A percentile compares a stretch with the other conserved stretches of the same genome.
phyloP scores from a whole-genome alignment of 2,797 vertebrate genomes.

The Argentina silus region DNA sequence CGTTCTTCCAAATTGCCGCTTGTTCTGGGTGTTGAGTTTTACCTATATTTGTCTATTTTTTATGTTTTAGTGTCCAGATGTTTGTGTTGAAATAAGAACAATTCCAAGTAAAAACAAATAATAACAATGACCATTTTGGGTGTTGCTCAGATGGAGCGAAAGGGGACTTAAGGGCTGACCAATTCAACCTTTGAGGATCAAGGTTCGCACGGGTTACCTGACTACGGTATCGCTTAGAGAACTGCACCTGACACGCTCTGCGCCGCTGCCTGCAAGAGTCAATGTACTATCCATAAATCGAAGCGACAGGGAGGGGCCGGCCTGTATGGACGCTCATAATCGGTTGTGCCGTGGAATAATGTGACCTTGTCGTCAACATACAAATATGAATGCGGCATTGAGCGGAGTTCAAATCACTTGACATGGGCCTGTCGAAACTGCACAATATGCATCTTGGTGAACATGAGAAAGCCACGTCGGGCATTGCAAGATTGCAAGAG shows the following conservation, averaged over 20 bases:
- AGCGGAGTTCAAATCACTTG: not conserved
- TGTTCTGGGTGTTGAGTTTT: no score
- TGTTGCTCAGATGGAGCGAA: not conserved
- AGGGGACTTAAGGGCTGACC: not conserved
- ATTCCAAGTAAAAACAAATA: no score
- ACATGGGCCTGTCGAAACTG: not conserved
- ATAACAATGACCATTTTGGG: not conserved
- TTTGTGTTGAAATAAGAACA: no score
- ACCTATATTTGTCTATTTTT: no score
- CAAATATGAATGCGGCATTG: not conserved
- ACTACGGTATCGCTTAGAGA: not conserved
- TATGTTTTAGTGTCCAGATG: no score
- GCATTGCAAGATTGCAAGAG: not conserved
- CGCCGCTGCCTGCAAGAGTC: not conserved
- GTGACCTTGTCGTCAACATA: not conserved
- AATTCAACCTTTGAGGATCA: not conserved
- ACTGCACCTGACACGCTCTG: slow-evolving; percentile 6
- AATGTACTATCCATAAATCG: slow-evolving; percentile 19
- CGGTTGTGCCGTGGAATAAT: slow-evolving; percentile 4
- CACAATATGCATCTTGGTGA: not conserved
- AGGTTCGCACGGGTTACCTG: not conserved
- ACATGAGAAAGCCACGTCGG: not conserved
- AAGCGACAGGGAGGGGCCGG: slow-evolving; percentile 9
- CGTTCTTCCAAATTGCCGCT: no score
- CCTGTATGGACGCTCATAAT: slow-evolving; percentile 11